Conservation (phyloP, 2,888 invertebrate genomes). For the Saturnia japonica region DNA sequence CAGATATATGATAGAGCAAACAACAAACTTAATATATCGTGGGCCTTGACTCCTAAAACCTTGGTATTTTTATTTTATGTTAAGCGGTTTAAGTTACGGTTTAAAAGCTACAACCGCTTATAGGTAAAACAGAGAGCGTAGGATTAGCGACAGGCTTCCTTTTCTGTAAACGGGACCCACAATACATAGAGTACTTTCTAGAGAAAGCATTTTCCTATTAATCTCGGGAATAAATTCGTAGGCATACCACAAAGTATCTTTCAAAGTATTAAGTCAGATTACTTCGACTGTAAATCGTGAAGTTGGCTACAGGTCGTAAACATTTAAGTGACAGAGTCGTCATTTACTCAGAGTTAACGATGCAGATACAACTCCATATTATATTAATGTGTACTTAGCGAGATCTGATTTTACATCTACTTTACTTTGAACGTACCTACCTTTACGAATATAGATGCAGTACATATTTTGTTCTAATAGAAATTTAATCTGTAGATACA, state of each 20-base stretch:
- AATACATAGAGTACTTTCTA: not conserved
- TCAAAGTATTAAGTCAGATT: not conserved
- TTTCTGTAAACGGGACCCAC: not conserved
- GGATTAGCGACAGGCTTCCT: not conserved
- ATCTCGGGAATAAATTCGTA: not conserved
- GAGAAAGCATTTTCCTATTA: not conserved
- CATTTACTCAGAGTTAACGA: slow-evolving; percentile 1
- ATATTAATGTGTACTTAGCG: not conserved
- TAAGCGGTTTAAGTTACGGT: not conserved
- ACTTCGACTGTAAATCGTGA: not conserved
- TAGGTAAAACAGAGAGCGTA: not conserved
- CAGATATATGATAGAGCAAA: not conserved
- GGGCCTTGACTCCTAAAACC: not conserved
- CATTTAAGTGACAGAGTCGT: not conserved
- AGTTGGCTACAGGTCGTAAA: slow-evolving; percentile 2
- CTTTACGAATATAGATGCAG: not conserved
- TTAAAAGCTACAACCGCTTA: not conserved
- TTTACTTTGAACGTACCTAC: not conserved
- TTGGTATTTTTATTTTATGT: not conserved
- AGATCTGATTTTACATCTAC: not conserved
- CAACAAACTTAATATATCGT: not conserved
- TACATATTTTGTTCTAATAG: not conserved
- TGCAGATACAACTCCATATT: not conserved
- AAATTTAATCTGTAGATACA: no score
- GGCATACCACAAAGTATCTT: not conserved